phyloP scores from a whole-genome alignment of 2,888 invertebrate genomes.

The Campoletis raptor region DNA sequence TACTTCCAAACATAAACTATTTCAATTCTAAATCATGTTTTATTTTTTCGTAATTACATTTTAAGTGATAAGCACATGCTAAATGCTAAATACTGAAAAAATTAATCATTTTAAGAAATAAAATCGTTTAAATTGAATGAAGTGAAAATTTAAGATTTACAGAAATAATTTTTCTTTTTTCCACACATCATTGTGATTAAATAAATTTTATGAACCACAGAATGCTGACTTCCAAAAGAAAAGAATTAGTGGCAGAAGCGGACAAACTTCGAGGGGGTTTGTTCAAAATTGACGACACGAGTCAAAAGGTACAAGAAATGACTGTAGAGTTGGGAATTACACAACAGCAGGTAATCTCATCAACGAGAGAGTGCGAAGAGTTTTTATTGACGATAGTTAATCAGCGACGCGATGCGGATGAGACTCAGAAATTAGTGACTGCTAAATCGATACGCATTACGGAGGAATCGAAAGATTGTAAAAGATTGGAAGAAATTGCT shows the following conservation, averaged over 20 bases:
- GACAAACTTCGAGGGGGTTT: slow-evolving; percentile 93
- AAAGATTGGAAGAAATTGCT: slow-evolving; percentile 92
- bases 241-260: slow-evolving; percentile 90
- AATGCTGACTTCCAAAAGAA: slow-evolving; percentile 87
- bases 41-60: too few relatives aligned
- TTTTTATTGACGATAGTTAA: slow-evolving; percentile 93
- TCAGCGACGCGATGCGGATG: slow-evolving; percentile 93
- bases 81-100: too few relatives aligned
- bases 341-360: slow-evolving; percentile 90
- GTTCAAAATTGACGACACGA: slow-evolving; percentile 95
- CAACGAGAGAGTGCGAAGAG: slow-evolving; percentile 94
- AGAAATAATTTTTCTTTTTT: neutral
- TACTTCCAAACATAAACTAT: too few relatives aligned
- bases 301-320: slow-evolving; percentile 93
- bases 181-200: neutral
- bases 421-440: slow-evolving; percentile 90
- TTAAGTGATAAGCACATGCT: too few relatives aligned
- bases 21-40: too few relatives aligned
- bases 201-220: slow-evolving; percentile 47
- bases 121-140: neutral
- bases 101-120: too few relatives aligned
- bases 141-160: neutral
- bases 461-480: slow-evolving; percentile 93
- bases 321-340: slow-evolving; percentile 93
- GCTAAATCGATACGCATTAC: slow-evolving; percentile 90